These are phyloP conservation scores for Acronicta aceris DNA, from an alignment of 2,888 invertebrate genomes.

Conservation along the genomic window DNA sequence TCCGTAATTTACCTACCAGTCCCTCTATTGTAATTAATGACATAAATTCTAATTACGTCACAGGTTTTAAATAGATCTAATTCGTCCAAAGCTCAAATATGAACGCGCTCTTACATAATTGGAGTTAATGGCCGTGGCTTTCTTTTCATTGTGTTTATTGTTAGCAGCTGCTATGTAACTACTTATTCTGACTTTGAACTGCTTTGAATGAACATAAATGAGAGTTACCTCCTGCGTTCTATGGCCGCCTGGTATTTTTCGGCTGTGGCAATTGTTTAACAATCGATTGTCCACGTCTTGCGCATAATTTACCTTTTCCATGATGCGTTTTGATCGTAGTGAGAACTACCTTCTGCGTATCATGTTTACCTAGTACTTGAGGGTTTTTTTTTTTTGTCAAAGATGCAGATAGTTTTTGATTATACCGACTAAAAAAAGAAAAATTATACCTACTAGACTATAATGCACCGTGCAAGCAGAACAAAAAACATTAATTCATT, in stretches of 20 bases:
- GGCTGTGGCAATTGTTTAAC: not conserved
- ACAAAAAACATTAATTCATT: too few relatives aligned
- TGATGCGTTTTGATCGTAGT: not conserved
- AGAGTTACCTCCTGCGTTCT: constrained; percentile 18
- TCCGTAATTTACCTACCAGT: too few relatives aligned
- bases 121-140: constrained; percentile 51
- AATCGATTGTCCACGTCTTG: not conserved
- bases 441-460: too few relatives aligned
- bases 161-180: constrained; percentile 14
- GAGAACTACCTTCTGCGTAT: not conserved
- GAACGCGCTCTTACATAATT: constrained; percentile 46
- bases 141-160: constrained; percentile 52
- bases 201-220: constrained; percentile 17
- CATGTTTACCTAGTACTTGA: constrained; percentile 10
- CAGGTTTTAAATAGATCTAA: constrained; percentile 12
- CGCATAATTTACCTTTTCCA: not conserved
- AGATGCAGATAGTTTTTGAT: too few relatives aligned
- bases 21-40: too few relatives aligned
- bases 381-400: not conserved
- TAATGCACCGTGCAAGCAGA: too few relatives aligned
- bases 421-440: too few relatives aligned
- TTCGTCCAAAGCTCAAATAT: constrained; percentile 36
- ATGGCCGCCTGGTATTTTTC: constrained; percentile 30
- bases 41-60: too few relatives aligned
- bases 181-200: constrained; percentile 14